Conservation (phyloP, 2,797 vertebrate genomes). For the Chromis chromis region DNA sequence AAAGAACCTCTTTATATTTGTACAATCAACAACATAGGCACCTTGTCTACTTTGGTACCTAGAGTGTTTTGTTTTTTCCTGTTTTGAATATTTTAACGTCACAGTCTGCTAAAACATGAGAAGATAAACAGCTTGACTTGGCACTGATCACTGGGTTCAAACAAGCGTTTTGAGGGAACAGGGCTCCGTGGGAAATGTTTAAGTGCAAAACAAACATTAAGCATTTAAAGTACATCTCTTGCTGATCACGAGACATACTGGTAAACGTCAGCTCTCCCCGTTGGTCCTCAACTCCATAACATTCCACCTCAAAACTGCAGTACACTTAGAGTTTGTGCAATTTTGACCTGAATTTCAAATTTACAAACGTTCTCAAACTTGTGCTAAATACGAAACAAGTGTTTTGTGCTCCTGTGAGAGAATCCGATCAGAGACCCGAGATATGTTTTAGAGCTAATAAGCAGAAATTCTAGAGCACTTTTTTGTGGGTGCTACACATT, state of each 20-base stretch:
- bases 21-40: constrained; percentile 72
- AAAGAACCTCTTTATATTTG: constrained; percentile 52
- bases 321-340: constrained; percentile 61
- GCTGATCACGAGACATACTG: constrained; percentile 68
- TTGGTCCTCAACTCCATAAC: constrained; percentile 62
- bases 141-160: constrained; percentile 32
- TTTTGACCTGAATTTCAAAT: constrained; percentile 55
- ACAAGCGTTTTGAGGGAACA: constrained; percentile 20
- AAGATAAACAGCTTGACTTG: constrained; percentile 43
- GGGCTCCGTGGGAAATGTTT: constrained; percentile 56
- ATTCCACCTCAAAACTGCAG: constrained; percentile 63
- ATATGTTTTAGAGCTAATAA: constrained; percentile 76
- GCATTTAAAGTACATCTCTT: constrained; percentile 72
- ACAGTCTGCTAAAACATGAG: constrained; percentile 13
- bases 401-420: constrained; percentile 32
- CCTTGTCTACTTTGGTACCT: constrained; percentile 45
- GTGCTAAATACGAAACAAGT: constrained; percentile 30
- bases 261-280: constrained; percentile 60
- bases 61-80: constrained; percentile 30
- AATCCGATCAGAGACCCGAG: constrained; percentile 49
- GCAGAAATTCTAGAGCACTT: constrained; percentile 64
- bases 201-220: constrained; percentile 80
- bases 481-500: constrained; percentile 76
- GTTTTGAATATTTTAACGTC: constrained; percentile 32
- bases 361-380: constrained; percentile 35